Evolutionary conservation across 1,140 invertebrate species (phyloP), one percentile per base, ranked within the genome.

Genomic region (Heliconius congener): DNA sequence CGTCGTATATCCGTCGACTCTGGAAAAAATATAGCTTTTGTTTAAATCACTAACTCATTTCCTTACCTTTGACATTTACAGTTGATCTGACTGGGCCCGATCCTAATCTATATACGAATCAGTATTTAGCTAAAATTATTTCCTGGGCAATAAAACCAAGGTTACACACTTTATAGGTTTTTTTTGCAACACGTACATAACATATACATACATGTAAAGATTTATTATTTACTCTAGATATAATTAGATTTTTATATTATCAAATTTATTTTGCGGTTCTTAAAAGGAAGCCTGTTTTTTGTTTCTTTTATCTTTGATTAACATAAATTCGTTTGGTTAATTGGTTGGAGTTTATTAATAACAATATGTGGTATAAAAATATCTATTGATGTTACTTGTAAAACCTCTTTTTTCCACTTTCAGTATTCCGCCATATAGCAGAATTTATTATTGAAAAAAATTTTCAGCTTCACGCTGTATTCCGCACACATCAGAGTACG

Each of bases 61-160:
- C 1, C 23, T 34, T 34, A 79, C 71, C 78, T 82, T 74, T 79
- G 78, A 72, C 78, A 82, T 82, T 82, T 82, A n/a, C 30, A 27
- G 66, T 39, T 46, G 76, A 79, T 76, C 66, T 71, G 27, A 71
- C 30, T 71, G 34, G 71, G 11, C 23, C 2, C 60, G 75, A 82
- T 74, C 39, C 50, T 77, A 79, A 79, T 82, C 81, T 78, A 6
- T 76, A 57, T 46, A 30, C 52, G 71, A 46, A 77, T 79, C 76
- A 79, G 72, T 70, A 77, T 60, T 74, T 76, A 39, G 71, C 37
- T 46, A 71, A 75, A 79, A 82, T 77, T 79, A 75, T 82, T 82
- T 82, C 78, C 81, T 79, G 72, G 55, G 81, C 27, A 80, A 77
- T 77, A 77, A 79, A 79, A 71, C 76, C 81, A 79, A 82, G 81